These are phyloP conservation scores for Thalassoma bifasciatum DNA, from an alignment of 2,113 vertebrate species.

Conservation along the genomic window DNA sequence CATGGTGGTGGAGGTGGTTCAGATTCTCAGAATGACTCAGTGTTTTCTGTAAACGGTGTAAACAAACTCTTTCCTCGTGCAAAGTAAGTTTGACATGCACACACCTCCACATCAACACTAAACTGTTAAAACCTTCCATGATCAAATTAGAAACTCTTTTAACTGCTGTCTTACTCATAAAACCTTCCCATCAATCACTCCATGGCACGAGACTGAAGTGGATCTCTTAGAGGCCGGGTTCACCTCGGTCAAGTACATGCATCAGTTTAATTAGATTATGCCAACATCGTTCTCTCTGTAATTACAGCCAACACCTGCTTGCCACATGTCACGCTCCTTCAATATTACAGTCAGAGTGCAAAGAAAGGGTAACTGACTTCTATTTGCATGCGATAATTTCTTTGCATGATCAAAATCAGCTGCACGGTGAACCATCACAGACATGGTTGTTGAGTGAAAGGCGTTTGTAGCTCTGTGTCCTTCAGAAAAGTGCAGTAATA, in stretches of 20 bases:
- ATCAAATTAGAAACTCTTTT: conserved; percentile 8
- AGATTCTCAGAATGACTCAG: conserved; percentile 28
- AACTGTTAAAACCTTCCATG: neutral
- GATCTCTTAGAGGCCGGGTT: neutral
- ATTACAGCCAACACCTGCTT: conserved; percentile 25
- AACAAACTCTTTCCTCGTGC: conserved; percentile 20
- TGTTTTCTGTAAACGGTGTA: neutral
- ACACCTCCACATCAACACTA: conserved; percentile 16
- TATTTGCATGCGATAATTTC: conserved; percentile 14
- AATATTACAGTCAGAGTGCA: conserved; percentile 2
- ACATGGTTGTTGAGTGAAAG: neutral
- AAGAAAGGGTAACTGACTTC: neutral
- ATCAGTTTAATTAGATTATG: conserved; percentile 50
- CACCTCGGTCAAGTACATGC: conserved; percentile 9
- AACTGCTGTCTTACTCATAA: neutral
- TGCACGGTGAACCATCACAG: neutral
- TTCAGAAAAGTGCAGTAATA: neutral
- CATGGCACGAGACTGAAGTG: neutral
- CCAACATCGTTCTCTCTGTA: conserved; percentile 15
- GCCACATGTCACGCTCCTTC: neutral
- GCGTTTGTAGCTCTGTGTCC: neutral
- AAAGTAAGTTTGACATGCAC: conserved; percentile 2
- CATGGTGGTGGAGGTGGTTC: conserved; percentile 14
- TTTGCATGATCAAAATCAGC: neutral
- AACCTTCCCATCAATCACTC: neutral